Base-by-base conservation (phyloP, 2,113 vertebrate genomes). In the Cyanoramphus novaezelandiae region DNA sequence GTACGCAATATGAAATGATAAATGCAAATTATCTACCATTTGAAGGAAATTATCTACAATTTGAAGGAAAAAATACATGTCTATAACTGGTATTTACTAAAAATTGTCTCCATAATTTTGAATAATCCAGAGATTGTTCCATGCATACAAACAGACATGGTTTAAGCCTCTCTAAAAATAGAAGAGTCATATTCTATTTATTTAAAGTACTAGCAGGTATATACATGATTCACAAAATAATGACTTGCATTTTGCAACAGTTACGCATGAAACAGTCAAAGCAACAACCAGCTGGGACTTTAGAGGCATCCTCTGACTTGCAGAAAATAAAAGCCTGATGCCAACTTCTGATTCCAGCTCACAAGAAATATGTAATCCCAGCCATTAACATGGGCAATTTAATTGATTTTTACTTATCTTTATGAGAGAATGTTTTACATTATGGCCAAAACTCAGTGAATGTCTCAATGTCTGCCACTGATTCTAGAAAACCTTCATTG, bases 401-500 rank as follows among this genome's bases (percentile, higher is more conserved):
- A 86, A 84, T 20, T 31, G 24, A 70, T 62, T 91, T 90, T 67
- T 83, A 90, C 80, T 86, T 67, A 55, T 90, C 37, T 83, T 74
- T 74, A 63, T 69, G 47, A 83, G 28, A 80, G 28, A 70, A 63
- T 78, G 76, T 72, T 88, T 92, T 81, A 50, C 16, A 78, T 94
- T 95, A 90, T 11, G 35, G 57, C 71, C 18, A 74, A 94, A 95
- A 89, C 0, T 1, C 52, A 92, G 80, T 47, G 59, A 49, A 85
- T 53, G 53, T 43, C 67, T 71, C 67, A 69, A 44, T 19, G 57
- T 90, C 82, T 81, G 41, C 41, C 67, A 88, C 41, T 24, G 49
- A 82, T 80, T 86, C 88, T 88, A 88, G 53, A 90, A 86, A 93
- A 95, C 55, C 74, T 79, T 94, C 59, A 84, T 89, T 86, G 65